Evolutionary conservation across 2,888 invertebrate genomes (phyloP).

Genomic region (Drosophila hamatofila): DNA sequence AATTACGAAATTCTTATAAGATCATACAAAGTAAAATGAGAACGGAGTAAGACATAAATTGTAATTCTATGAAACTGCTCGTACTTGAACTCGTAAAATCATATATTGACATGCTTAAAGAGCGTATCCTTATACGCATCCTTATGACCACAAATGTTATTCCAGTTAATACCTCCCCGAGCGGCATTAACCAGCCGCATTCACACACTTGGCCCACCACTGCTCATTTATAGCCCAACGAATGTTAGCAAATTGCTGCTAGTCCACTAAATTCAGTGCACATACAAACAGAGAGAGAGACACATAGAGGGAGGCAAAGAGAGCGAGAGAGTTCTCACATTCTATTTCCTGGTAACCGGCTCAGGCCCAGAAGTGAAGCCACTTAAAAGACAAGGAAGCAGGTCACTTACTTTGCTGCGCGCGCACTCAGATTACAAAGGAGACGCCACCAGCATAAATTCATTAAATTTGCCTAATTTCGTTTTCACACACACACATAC

Average conservation of each 20-base stretch:
- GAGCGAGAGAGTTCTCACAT: background rate
- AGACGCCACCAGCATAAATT: constrained; percentile 82
- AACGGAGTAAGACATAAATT: background rate
- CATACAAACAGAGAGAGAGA: constrained; percentile 16
- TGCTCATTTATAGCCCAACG: constrained; percentile 36
- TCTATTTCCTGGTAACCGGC: background rate
- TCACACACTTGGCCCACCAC: background rate
- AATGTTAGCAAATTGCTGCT: constrained; percentile 61
- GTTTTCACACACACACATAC: constrained; percentile 42
- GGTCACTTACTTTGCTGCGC: constrained; percentile 75
- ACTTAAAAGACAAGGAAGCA: constrained; percentile 72
- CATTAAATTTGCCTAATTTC: constrained; percentile 82
- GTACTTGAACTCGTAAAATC: background rate
- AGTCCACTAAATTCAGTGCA: constrained; percentile 61
- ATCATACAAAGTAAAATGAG: background rate
- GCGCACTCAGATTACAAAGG: constrained; percentile 78
- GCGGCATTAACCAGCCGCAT: constrained; percentile 28
- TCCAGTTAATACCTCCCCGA: constrained; percentile 41
- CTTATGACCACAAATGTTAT: constrained; percentile 37
- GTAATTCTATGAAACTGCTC: background rate
- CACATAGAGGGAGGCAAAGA: background rate
- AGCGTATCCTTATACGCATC: constrained; percentile 12
- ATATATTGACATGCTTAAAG: constrained; percentile 1
- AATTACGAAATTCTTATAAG: background rate
- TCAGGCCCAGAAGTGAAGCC: constrained; percentile 44